Evolutionary conservation across 2,797 vertebrate genomes (phyloP), one percentile per base, ranked within the genome.

Genomic region (Tamandua tetradactyla): DNA sequence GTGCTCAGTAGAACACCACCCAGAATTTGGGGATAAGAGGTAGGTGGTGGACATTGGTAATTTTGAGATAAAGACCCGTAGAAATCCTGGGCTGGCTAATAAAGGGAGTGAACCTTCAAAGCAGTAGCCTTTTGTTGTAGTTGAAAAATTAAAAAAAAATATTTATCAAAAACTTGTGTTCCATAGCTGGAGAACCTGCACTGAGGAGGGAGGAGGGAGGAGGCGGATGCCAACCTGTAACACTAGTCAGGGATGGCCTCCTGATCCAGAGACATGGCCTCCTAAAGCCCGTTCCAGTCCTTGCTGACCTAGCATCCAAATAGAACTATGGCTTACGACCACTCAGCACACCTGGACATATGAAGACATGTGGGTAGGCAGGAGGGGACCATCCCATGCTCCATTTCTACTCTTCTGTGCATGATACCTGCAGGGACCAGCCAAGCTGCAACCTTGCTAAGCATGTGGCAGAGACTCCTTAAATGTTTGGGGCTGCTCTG

Each of bases 81-180:
- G 66, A 89, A 78, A 37, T 44, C 30, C 71, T 55, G 83, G 66
- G 57, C 30, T 35, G 22, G n/a, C 40, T 59, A 42, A 84, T 61
- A 76, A 61, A 47, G 32, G 42, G 69, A 62, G 37, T 76, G 66
- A 88, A 68, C 35, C 37, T 83, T 86, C 57, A 64, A 72, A 66
- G 57, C 44, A 68, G 14, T 49, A 7, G 4, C 40, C 1, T 57
- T 96, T 88, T 66, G 20, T 81, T 86, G 22, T 35, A 89, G 87
- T 15, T 84, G 62, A 81, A 87, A 89, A 81, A n/a, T n/a, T n/a
- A n/a, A n/a, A n/a, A 90, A 89, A 81, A 81, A 87, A 59, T 72
- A 72, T 55, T 18, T 23, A 87, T 62, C 9, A 83, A 87, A 83
- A 44, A 72, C 22, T 68, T 11, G n/a, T n/a, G n/a, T n/a, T n/a